A percentile compares a stretch with the other conserved stretches of the same genome.
Evolutionary conservation across 2,888 invertebrate genomes (phyloP).

Genomic region (Spilarctia lutea): DNA sequence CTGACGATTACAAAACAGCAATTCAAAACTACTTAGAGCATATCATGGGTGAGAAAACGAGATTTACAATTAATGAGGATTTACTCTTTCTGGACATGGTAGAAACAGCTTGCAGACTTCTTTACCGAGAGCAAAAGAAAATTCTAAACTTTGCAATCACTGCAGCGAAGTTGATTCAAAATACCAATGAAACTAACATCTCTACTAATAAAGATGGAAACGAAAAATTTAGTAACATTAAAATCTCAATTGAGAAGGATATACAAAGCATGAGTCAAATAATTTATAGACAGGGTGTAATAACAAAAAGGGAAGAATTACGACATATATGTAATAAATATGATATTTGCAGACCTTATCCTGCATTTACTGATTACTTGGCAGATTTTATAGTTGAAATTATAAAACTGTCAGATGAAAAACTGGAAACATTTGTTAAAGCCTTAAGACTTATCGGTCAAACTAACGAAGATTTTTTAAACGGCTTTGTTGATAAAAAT

Average conservation of each 20-base stretch:
- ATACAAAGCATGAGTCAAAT: slow-evolving; percentile 21
- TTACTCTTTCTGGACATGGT: slow-evolving; percentile 51
- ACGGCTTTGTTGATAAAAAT: slow-evolving; percentile 46
- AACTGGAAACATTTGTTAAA: slow-evolving; percentile 41
- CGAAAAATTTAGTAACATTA: not conserved
- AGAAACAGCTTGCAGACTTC: slow-evolving; percentile 45
- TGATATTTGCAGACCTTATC: slow-evolving; percentile 57
- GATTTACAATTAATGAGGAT: slow-evolving; percentile 40
- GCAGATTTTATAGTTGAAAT: slow-evolving; percentile 54
- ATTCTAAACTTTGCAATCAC: slow-evolving; percentile 41
- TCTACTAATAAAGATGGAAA: not conserved
- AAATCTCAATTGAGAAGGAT: not conserved
- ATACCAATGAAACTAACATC: not conserved
- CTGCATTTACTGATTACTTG: slow-evolving; percentile 58
- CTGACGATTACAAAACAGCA: slow-evolving; percentile 18
- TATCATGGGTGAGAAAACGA: not conserved
- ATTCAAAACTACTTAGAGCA: slow-evolving; percentile 30
- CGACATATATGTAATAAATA: slow-evolving; percentile 50
- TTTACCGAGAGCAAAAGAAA: slow-evolving; percentile 37
- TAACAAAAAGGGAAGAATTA: slow-evolving; percentile 52
- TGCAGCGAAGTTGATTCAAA: not conserved
- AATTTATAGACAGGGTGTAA: slow-evolving; percentile 35
- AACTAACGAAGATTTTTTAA: slow-evolving; percentile 36
- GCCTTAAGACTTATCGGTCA: slow-evolving; percentile 29
- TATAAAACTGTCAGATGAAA: slow-evolving; percentile 48